phyloP scores from a whole-genome alignment of 2,113 vertebrate species.

The Barnardius zonarius region DNA sequence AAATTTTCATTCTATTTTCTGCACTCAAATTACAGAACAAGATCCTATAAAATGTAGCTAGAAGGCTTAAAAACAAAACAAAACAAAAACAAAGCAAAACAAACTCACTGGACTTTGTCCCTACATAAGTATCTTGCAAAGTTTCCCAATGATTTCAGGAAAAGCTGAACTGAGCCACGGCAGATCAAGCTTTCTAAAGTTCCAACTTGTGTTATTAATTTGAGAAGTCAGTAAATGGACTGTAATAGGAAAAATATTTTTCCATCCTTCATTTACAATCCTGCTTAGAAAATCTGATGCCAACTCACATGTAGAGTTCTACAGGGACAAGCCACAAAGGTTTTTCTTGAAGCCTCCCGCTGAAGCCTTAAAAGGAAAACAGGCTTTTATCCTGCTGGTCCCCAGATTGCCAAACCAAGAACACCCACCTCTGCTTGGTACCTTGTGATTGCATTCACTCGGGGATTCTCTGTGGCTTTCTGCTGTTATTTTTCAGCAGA shows the following conservation, averaged over 20 bases:
- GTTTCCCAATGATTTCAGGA: background rate
- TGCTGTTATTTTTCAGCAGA: background rate
- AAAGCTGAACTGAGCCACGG: background rate
- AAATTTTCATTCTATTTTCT: background rate
- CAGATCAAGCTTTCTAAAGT: background rate
- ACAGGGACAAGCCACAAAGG: background rate
- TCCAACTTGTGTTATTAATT: background rate
- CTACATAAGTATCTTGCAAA: background rate
- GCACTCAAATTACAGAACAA: background rate
- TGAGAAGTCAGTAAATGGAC: background rate
- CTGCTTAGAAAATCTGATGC: background rate
- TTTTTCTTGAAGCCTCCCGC: background rate
- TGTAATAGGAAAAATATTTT: background rate
- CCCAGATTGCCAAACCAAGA: background rate
- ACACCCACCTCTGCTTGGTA: background rate
- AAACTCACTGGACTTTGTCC: background rate
- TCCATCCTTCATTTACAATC: background rate
- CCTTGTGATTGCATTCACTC: background rate
- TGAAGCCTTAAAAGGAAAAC: background rate
- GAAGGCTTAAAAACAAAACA: background rate
- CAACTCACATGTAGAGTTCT: background rate
- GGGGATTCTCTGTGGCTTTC: background rate
- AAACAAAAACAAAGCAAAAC: background rate
- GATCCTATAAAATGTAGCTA: background rate
- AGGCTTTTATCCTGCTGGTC: background rate